These are phyloP conservation scores for Sebastes fasciatus DNA, from an alignment of 2,113 vertebrate genomes.

Conservation along the genomic window DNA sequence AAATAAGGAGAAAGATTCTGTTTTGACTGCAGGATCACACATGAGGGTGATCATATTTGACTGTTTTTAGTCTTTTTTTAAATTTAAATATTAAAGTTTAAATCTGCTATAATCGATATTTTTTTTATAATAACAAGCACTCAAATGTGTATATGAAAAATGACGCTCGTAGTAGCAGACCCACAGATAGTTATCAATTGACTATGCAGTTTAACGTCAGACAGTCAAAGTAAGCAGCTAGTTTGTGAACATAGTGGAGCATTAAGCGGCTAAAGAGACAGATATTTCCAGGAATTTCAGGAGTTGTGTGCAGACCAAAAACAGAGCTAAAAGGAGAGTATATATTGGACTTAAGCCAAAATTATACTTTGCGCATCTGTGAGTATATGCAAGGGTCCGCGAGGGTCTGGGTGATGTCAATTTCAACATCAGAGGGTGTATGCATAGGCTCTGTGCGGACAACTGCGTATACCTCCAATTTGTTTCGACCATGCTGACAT, in stretches of 20 bases:
- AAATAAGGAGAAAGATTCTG: not conserved
- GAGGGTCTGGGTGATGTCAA: no score
- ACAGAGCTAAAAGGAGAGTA: no score
- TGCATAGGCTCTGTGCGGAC: not conserved
- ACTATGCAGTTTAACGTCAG: not conserved
- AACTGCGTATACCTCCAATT: not conserved
- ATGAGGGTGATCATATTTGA: not conserved
- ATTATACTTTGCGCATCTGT: no score
- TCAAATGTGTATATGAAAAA: not conserved
- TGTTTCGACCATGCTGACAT: not conserved
- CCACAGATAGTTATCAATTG: not conserved
- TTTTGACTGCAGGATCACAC: not conserved
- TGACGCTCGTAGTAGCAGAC: not conserved
- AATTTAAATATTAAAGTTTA: not conserved
- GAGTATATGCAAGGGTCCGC: no score
- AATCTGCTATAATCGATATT: not conserved
- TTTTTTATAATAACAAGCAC: not conserved
- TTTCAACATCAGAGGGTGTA: no score
- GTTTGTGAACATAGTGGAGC: no score
- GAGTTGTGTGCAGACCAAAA: no score
- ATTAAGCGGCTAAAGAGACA: no score
- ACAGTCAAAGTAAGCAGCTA: no score
- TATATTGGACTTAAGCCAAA: no score
- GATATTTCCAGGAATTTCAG: no score
- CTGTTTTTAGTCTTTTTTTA: not conserved